Percentiles rank a stretch among this genome's conserved stretches.
phyloP scores from a whole-genome alignment of 2,888 invertebrate species.

The Eristalinus sepulchralis region DNA sequence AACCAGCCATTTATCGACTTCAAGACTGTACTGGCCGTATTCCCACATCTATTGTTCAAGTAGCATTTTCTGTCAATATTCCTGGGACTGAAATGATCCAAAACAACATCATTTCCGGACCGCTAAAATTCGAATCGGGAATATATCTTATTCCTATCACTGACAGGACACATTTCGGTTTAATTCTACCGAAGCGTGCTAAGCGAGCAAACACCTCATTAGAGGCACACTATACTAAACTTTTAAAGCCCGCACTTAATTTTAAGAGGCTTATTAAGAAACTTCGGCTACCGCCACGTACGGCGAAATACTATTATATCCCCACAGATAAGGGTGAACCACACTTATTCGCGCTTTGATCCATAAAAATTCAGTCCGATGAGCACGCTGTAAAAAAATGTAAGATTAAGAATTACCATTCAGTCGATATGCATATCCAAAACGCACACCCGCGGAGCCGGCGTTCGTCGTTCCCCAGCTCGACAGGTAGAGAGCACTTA shows the following conservation, averaged over 20 bases:
- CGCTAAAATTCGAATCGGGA: too few relatives aligned
- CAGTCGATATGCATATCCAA: neutral
- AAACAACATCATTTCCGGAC: too few relatives aligned
- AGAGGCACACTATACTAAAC: neutral
- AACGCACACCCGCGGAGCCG: neutral
- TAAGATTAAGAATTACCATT: constrained; percentile 41
- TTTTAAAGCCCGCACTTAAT: neutral
- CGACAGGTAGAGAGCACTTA: constrained; percentile 58
- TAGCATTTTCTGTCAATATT: too few relatives aligned
- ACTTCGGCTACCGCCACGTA: neutral
- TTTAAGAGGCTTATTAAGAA: constrained; percentile 1
- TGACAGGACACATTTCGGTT: neutral
- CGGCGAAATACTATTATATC: constrained; percentile 28
- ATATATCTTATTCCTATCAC: neutral
- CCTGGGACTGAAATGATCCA: too few relatives aligned
- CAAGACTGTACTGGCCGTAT: too few relatives aligned
- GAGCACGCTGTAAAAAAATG: constrained; percentile 38
- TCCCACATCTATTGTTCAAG: too few relatives aligned
- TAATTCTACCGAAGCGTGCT: neutral
- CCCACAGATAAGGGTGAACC: constrained; percentile 49
- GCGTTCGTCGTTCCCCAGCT: neutral
- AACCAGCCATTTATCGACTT: neutral
- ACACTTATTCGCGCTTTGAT: constrained; percentile 40
- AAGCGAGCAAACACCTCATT: neutral
- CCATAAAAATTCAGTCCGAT: constrained; percentile 64